These are phyloP conservation scores for Montipora efflorescens DNA, from an alignment of 64 coral and sea anemone species.

Conservation along the genomic window DNA sequence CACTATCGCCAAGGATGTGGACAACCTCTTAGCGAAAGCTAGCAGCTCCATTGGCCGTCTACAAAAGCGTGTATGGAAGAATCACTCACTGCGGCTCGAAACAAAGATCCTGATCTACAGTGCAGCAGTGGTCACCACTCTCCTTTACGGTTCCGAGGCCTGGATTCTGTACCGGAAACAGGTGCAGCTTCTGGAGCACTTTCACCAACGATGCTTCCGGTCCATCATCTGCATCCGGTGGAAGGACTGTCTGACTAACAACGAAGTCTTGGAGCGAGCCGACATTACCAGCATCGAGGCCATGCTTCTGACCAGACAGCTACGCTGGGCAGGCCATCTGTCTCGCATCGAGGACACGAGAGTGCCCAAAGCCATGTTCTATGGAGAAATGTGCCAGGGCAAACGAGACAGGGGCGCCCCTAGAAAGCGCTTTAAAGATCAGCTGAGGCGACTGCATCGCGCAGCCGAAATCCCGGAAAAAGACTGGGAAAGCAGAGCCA, in stretches of 20 bases:
- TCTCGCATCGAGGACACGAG: not conserved
- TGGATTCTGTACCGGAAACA: no score
- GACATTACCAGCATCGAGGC: constrained; percentile 28
- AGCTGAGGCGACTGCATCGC: not conserved
- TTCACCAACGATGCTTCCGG: no score
- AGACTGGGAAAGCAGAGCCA: constrained; percentile 1
- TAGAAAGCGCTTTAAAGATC: not conserved
- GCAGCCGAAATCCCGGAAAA: not conserved
- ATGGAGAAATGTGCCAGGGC: constrained; percentile 16
- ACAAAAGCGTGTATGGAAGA: no score
- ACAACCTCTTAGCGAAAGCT: no score
- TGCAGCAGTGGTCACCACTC: no score
- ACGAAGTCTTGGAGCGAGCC: constrained; percentile 39
- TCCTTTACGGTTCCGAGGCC: no score
- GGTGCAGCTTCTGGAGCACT: no score
- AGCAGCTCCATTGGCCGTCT: no score
- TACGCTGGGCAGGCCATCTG: constrained; percentile 2
- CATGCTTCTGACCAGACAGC: constrained; percentile 24
- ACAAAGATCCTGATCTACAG: no score
- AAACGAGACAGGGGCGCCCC: constrained; percentile 4
- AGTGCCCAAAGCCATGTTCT: constrained; percentile 29
- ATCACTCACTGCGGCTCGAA: no score
- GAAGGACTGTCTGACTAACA: constrained; percentile 47
- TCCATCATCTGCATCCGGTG: not conserved
- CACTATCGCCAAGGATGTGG: no score